phyloP scores from a whole-genome alignment of 2,888 invertebrate genomes.

The Acholoe squamosa region DNA sequence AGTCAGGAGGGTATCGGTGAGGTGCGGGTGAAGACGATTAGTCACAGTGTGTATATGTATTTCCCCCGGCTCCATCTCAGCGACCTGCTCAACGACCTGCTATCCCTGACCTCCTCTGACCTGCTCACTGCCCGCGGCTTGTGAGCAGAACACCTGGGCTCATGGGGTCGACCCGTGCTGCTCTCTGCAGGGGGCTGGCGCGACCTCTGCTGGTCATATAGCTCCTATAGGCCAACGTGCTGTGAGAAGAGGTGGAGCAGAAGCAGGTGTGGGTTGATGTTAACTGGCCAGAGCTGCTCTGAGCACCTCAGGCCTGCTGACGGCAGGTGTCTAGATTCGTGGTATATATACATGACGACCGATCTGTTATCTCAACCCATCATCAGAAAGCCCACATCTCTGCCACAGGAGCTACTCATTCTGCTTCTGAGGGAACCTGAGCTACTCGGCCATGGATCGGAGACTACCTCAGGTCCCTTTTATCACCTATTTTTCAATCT shows the following conservation, averaged over 20 bases:
- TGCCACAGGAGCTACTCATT: not conserved
- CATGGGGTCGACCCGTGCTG: conserved; percentile 18
- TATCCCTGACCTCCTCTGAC: not conserved
- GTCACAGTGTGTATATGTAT: conserved; percentile 5
- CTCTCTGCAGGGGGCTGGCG: not conserved
- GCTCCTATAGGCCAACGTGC: not conserved
- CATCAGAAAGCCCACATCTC: not conserved
- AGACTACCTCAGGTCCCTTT: not conserved
- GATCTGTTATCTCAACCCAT: conserved; percentile 2
- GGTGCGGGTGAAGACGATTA: not conserved
- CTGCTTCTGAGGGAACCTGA: not conserved
- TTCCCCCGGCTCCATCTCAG: not conserved
- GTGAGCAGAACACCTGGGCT: conserved; percentile 6
- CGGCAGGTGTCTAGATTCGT: not conserved
- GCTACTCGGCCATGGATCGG: conserved; percentile 14
- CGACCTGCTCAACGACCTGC: conserved; percentile 11
- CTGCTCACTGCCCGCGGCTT: conserved; percentile 14
- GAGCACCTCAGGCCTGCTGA: not conserved
- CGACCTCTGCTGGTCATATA: not conserved
- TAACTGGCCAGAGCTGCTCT: not conserved
- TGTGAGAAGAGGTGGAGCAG: not conserved
- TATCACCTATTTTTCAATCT: conserved; percentile 32
- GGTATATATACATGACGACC: conserved; percentile 4
- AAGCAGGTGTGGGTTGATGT: not conserved
- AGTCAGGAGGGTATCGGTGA: conserved; percentile 4